Conservation (phyloP, 1,140 invertebrate genomes). For the Drosophila seguyi region DNA sequence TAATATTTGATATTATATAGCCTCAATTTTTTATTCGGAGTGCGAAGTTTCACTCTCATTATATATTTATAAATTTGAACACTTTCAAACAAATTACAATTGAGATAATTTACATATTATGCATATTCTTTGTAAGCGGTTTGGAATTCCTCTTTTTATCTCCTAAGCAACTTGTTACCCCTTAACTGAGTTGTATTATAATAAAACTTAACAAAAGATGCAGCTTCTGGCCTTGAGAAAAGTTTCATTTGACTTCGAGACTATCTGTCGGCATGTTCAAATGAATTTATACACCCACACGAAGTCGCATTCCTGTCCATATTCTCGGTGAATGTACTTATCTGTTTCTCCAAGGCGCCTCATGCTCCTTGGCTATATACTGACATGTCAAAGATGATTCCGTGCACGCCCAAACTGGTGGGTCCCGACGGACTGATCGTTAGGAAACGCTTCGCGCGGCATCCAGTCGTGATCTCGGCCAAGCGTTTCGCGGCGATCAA, state of each 20-base stretch:
- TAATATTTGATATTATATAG: too few species aligned
- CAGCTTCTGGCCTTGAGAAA: background rate
- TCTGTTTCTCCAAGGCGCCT: background rate
- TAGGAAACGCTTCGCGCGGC: background rate
- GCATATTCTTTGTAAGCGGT: background rate
- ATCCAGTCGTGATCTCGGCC: conserved; percentile 59
- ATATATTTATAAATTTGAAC: background rate
- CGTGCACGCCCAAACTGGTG: conserved; percentile 13
- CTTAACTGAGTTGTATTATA: background rate
- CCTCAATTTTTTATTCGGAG: too few species aligned
- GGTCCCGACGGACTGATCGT: conserved; percentile 15
- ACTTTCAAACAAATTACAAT: background rate
- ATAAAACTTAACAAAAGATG: background rate
- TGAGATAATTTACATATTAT: background rate
- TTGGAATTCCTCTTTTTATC: background rate
- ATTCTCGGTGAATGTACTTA: background rate
- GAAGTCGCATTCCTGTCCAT: background rate
- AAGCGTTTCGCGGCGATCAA: conserved; percentile 49
- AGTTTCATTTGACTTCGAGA: background rate
- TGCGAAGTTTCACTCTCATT: background rate
- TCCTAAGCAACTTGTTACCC: background rate
- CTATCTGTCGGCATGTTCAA: too few species aligned
- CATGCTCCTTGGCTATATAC: background rate
- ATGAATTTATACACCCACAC: conserved; percentile 8
- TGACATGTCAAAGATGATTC: conserved; percentile 1